Evolutionary conservation across 2,888 invertebrate species (phyloP).

Genomic region (Seladonia tumulorum): DNA sequence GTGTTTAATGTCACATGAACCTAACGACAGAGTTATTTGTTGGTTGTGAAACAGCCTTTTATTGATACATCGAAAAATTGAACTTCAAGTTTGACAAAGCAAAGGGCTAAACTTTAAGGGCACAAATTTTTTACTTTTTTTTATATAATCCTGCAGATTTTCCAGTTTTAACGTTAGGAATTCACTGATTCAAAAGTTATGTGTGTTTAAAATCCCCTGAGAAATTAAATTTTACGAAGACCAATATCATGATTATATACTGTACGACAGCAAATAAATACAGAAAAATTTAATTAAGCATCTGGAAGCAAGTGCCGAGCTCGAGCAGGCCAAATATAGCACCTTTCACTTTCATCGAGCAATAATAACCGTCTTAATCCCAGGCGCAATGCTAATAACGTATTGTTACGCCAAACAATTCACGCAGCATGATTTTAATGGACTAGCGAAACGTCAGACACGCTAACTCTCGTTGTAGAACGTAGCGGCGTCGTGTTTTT

Average conservation of each 20-base stretch:
- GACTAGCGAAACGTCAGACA: conserved; percentile 26
- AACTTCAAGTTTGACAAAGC: background rate
- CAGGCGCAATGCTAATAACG: conserved; percentile 32
- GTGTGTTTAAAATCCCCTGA: no score
- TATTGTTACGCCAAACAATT: conserved; percentile 38
- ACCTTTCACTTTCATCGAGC: conserved; percentile 40
- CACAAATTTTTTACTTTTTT: no score
- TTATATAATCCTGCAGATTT: no score
- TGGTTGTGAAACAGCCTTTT: background rate
- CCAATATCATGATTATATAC: background rate
- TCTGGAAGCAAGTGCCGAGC: background rate
- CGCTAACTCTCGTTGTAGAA: conserved; percentile 7
- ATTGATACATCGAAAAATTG: background rate
- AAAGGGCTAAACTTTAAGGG: no score
- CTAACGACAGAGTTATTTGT: background rate
- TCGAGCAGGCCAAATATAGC: conserved; percentile 4
- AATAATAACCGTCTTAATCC: conserved; percentile 33
- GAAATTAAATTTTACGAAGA: no score
- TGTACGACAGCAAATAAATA: background rate
- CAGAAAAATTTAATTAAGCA: background rate
- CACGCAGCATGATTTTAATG: conserved; percentile 39
- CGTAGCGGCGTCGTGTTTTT: conserved; percentile 31
- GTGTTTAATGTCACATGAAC: no score
- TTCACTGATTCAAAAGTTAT: no score
- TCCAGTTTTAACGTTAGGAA: no score